These are phyloP conservation scores for Hydropsyche tenuis DNA, from an alignment of 1,140 invertebrate genomes.

Conservation along the genomic window DNA sequence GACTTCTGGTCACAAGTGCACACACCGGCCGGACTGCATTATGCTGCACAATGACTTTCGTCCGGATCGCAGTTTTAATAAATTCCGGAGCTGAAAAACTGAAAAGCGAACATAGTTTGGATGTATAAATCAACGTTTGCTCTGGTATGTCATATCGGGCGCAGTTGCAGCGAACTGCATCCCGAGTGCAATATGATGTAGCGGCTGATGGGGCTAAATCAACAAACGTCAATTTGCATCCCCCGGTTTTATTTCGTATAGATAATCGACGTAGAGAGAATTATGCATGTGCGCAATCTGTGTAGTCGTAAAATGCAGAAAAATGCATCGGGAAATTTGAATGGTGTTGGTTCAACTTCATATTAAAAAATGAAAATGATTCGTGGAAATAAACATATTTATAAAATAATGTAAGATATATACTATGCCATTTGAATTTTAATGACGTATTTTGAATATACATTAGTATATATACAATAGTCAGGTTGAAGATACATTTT, in stretches of 20 bases:
- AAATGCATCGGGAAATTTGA: neutral
- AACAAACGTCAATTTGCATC: slow-evolving; percentile 42
- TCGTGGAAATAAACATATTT: too few species aligned
- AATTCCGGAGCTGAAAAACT: neutral
- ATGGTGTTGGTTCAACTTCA: neutral
- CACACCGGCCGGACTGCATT: neutral
- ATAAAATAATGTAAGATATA: too few species aligned
- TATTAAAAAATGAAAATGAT: too few species aligned
- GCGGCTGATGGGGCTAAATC: slow-evolving; percentile 40
- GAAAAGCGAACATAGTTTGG: neutral
- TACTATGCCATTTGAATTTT: too few species aligned
- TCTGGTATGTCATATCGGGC: slow-evolving; percentile 3
- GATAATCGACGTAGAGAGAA: slow-evolving; percentile 37
- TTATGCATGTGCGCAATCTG: slow-evolving; percentile 33
- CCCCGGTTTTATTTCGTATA: slow-evolving; percentile 29
- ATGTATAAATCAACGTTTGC: neutral
- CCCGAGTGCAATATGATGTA: slow-evolving; percentile 43
- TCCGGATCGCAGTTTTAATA: too few species aligned
- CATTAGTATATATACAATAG: too few species aligned
- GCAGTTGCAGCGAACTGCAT: slow-evolving; percentile 33
- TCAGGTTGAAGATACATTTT: too few species aligned
- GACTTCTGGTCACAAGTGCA: slow-evolving; percentile 22
- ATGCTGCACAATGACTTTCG: neutral
- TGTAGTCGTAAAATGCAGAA: neutral
- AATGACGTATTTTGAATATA: too few species aligned